A percentile compares a stretch with the other conserved stretches of the same genome.
phyloP scores from a whole-genome alignment of 2,888 invertebrate genomes.

The Plagodis dolabraria region DNA sequence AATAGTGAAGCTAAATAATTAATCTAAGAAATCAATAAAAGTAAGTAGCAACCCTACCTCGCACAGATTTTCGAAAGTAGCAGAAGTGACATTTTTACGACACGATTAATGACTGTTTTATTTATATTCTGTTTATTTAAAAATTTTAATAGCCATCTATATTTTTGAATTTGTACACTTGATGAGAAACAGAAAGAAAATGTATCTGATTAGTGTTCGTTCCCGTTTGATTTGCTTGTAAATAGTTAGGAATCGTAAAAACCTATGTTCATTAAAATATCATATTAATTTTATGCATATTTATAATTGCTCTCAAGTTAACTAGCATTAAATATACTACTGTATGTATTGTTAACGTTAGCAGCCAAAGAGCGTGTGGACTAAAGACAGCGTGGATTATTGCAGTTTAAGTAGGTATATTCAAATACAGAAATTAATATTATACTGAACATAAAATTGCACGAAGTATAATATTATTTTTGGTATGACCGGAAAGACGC shows the following conservation, averaged over 20 bases:
- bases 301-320: background rate
- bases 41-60: slow-evolving; percentile 16
- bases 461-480: too few species aligned
- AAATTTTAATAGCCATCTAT: slow-evolving; percentile 36
- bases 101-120: slow-evolving; percentile 27
- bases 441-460: too few species aligned
- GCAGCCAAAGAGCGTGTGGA: too few species aligned
- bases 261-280: slow-evolving; percentile 2
- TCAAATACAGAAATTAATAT: too few species aligned
- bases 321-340: too few species aligned
- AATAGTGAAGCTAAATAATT: too few species aligned
- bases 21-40: background rate
- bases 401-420: too few species aligned
- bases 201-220: slow-evolving; percentile 18
- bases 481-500: too few species aligned
- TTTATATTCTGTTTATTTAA: slow-evolving; percentile 31
- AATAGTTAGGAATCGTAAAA: slow-evolving; percentile 15
- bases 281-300: slow-evolving; percentile 5
- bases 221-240: slow-evolving; percentile 14
- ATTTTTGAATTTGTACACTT: slow-evolving; percentile 32
- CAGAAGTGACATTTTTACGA: slow-evolving; percentile 53
- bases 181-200: slow-evolving; percentile 33
- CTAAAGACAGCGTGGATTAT: too few species aligned
- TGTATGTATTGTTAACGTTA: too few species aligned
- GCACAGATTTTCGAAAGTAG: slow-evolving; percentile 31